Evolutionary conservation across 2,113 vertebrate genomes (phyloP).

Genomic region (Paraplagusia blochii): DNA sequence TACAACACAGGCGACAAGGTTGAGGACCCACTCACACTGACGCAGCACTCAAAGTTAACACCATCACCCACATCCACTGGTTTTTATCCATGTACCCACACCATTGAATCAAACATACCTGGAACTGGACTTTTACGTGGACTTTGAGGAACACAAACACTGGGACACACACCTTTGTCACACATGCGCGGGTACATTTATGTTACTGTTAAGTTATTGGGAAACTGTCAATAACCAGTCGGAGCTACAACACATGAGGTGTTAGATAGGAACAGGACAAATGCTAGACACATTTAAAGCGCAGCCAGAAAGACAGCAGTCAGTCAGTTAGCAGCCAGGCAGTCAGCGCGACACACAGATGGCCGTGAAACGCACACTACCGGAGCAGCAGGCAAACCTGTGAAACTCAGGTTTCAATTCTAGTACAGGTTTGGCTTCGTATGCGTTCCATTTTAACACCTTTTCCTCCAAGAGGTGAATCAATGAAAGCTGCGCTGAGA

Average conservation of each 20-base stretch:
- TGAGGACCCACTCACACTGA: slow-evolving; percentile 19
- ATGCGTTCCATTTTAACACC: slow-evolving; percentile 48
- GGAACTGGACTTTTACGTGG: slow-evolving; percentile 1
- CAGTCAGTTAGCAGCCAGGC: slow-evolving; percentile 29
- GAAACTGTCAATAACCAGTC: slow-evolving; percentile 41
- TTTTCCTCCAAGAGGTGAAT: slow-evolving; percentile 50
- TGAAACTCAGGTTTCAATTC: slow-evolving; percentile 46
- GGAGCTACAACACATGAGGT: slow-evolving; percentile 28
- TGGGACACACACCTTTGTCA: slow-evolving; percentile 16
- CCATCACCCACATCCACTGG: slow-evolving; percentile 6
- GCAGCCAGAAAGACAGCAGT: slow-evolving; percentile 42
- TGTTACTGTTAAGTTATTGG: slow-evolving; percentile 49
- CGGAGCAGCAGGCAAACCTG: slow-evolving; percentile 39
- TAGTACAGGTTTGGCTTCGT: slow-evolving; percentile 30
- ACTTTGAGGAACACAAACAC: slow-evolving; percentile 21
- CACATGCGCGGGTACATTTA: slow-evolving; percentile 41
- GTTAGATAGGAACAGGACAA: slow-evolving; percentile 50
- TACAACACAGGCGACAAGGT: slow-evolving; percentile 16
- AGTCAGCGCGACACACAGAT: slow-evolving; percentile 43
- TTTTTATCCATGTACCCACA: slow-evolving; percentile 4
- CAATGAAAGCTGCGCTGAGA: slow-evolving; percentile 17
- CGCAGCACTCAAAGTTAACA: slow-evolving; percentile 15
- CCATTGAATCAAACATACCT: slow-evolving; percentile 7
- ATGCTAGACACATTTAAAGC: slow-evolving; percentile 34
- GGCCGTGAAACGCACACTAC: slow-evolving; percentile 36